Conservation (phyloP, 30 jellyfish, hydroid and myxozoan genomes). For the Morbakka virulenta region DNA sequence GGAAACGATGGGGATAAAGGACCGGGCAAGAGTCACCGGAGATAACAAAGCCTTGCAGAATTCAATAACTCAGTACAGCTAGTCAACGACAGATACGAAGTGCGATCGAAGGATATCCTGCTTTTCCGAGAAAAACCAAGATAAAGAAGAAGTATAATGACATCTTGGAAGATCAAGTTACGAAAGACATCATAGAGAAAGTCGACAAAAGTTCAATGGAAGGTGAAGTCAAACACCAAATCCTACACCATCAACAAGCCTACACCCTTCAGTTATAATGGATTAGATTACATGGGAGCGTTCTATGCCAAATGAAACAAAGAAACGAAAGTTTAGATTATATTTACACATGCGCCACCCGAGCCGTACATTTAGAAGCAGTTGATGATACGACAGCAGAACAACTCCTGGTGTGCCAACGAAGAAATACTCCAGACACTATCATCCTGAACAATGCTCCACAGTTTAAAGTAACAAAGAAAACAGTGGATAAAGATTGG, state of each 20-base stretch:
- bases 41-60: neutral
- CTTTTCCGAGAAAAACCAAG: constrained; percentile 8
- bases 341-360: too few species aligned
- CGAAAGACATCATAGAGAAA: constrained; percentile 1
- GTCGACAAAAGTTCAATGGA: neutral
- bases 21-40: too few species aligned
- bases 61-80: constrained; percentile 18
- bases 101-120: neutral
- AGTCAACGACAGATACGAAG: constrained; percentile 10
- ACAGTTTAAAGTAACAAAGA: constrained; percentile 4
- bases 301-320: too few species aligned
- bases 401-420: neutral
- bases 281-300: too few species aligned
- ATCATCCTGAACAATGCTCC: constrained; percentile 31
- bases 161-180: constrained; percentile 13
- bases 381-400: constrained; percentile 13
- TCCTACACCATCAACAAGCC: constrained; percentile 49
- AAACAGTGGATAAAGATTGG: constrained; percentile 8
- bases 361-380: constrained; percentile 4
- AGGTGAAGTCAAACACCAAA: constrained; percentile 7
- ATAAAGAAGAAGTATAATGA: neutral
- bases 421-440: constrained; percentile 29
- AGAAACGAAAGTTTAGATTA: too few species aligned
- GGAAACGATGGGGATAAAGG: too few species aligned
- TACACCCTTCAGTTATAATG: too few species aligned